Base-by-base conservation (phyloP, 2,888 invertebrate species). In the Dioctria linearis region DNA sequence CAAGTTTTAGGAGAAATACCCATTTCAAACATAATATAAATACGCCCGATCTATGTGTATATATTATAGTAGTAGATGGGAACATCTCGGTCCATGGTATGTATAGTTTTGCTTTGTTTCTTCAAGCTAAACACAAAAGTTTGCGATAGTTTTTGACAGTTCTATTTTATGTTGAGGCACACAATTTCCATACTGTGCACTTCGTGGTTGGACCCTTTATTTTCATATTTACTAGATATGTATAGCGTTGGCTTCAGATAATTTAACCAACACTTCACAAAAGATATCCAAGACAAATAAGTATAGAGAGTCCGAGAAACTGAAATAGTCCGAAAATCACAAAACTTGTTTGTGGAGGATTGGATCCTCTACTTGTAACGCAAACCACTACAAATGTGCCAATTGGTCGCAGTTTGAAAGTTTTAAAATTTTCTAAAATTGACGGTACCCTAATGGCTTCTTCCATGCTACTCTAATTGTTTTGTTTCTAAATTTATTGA, bases 1-100 rank as follows among this genome's bases (percentile, higher is more conserved):
- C 83, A 83, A 84, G 82, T 83, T 83, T 83, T 83, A 83, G 82
- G 83, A 83, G 78, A 81, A 80, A 82, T 79, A 78, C 78, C 80
- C 69, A 82, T 80, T 73, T 81, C 79, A 65, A 71, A 78, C 63
- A 57, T 39, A 13, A 66, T 40, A 78, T 78, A 78, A 65, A 78
- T 78, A 78, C 54, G 42, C 39, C 42, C 40, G 25, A 57, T 54
- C 51, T 78, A 66, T 78, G 65, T 78, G 66, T 66, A 80, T 61
- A 25, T 25, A 25, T 25, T 25, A 25, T 25, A 25, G 25, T 25
- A 25, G 25, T 25, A 61, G 37, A 39, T 39, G 9, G 49, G 13
- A 39, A 51, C 40, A 39, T 63, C 5, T 49, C 63, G n/a, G 11
- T 43, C 66, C 40, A 25, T 42, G 51, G 65, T 78, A 65, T 78